Evolutionary conservation across 2,888 invertebrate species (phyloP).

Genomic region (Tenthredo mesomela): DNA sequence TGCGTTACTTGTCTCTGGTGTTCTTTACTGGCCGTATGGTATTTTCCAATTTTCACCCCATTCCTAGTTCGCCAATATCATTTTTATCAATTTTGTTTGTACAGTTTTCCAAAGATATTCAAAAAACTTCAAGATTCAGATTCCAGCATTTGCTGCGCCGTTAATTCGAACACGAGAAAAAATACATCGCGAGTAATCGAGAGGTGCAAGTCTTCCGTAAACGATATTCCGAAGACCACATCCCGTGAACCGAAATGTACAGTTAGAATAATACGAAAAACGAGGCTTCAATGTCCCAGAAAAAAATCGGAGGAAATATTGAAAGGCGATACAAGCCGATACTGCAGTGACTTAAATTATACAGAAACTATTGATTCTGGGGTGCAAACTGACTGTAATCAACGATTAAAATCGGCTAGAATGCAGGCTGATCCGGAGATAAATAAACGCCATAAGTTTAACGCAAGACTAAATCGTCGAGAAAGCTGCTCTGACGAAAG

Average conservation of each 20-base stretch:
- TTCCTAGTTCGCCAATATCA: not conserved
- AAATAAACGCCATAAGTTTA: not conserved
- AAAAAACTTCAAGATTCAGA: slow-evolving; percentile 57
- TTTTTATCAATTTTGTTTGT: not conserved
- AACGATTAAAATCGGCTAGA: not conserved
- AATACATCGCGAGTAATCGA: not conserved
- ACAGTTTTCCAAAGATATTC: slow-evolving; percentile 60
- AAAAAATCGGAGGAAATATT: not conserved
- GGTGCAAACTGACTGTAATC: not conserved
- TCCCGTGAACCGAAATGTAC: slow-evolving; percentile 8
- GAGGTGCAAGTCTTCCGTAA: not conserved
- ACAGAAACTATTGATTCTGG: not conserved
- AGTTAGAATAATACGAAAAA: slow-evolving; percentile 1
- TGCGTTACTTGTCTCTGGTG: slow-evolving; percentile 69
- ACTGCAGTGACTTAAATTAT: not conserved
- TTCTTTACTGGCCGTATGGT: slow-evolving; percentile 67
- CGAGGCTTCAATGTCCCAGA: not conserved
- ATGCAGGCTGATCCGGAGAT: not conserved
- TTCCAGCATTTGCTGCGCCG: slow-evolving; percentile 54
- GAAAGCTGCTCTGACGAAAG: not conserved
- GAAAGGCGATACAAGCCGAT: not conserved
- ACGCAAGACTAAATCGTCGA: not conserved
- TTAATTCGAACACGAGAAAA: not conserved
- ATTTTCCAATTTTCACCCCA: slow-evolving; percentile 45
- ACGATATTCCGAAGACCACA: not conserved